phyloP scores from a whole-genome alignment of 1,140 invertebrate species.

The Globodera rostochiensis region DNA sequence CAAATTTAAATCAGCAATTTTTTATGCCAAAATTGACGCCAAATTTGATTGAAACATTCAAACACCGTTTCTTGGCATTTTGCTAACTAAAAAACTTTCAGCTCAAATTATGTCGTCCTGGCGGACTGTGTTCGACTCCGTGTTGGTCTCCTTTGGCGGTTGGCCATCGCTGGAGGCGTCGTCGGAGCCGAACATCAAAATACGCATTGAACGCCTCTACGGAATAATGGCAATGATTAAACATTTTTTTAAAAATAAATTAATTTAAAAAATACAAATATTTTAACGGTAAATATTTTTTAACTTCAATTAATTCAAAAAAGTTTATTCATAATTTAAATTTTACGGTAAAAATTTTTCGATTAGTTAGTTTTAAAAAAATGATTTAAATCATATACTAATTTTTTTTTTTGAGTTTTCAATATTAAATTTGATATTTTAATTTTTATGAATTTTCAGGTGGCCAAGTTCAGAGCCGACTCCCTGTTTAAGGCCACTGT shows the following conservation, averaged over 20 bases:
- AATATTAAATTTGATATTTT: no score
- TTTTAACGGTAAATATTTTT: neutral
- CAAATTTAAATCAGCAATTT: no score
- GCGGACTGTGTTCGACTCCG: conserved; percentile 59
- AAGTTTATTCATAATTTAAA: neutral
- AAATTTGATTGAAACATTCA: no score
- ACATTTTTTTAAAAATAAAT: no score
- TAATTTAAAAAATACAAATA: neutral
- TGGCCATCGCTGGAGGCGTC: conserved; percentile 58
- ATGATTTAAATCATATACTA: no score
- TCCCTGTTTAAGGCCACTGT: conserved; percentile 64
- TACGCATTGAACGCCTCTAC: conserved; percentile 56
- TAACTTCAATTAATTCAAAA: neutral
- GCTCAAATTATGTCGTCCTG: conserved; percentile 59
- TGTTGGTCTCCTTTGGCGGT: conserved; percentile 56
- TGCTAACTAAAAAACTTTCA: conserved; percentile 21
- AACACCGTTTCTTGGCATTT: no score
- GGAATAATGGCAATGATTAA: conserved; percentile 50
- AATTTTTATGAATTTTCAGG: conserved; percentile 24
- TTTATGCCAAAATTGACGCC: no score
- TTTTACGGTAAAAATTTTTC: neutral
- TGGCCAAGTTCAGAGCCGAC: conserved; percentile 61
- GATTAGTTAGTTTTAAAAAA: no score
- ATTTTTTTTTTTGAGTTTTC: no score
- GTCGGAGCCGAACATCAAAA: conserved; percentile 26